Base-by-base conservation (phyloP, 1,140 invertebrate genomes). In the Xylocopa sonorina region DNA sequence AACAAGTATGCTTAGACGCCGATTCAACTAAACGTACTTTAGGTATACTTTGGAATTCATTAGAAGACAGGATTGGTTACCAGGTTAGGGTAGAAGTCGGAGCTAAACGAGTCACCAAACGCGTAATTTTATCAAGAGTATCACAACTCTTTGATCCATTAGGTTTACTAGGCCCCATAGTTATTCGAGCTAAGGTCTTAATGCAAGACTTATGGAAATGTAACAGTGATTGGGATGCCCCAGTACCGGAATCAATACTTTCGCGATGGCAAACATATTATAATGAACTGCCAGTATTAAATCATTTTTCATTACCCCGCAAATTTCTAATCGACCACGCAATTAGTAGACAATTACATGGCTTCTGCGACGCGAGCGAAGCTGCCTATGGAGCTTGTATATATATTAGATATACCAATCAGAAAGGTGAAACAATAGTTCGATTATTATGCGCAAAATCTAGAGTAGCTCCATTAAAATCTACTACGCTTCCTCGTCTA, bases 311-410 rank as follows among this genome's bases (percentile, higher is more conserved):
- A 0, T 21, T 58, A 12, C 68, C 24, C 0, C 34, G 68, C 0
- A 10, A 6, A 4, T n/a, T 21, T 21, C 4, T 21, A 1, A 21
- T 34, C n/a, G 5, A 68, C 2, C 0, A 21, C 0, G 3, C 34
- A 6, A 16, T 5, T 5, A 0, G 0, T 1, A 9, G 46, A 16
- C 0, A 71, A 7, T 3, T 82, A 1, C 76, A 69, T 9, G 64
- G 72, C 0, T 78, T 78, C 9, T 32, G 43, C 21, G 66, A 78
- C 48, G 66, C 76, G 1, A 48, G 75, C 3, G 41, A 71, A 48
- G 72, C 68, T 43, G 81, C 83, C 41, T 83, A 83, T 12, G 57
- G 58, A 0, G 66, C 76, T 0, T 63, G 57, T 1, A 24, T 69
- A 0, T 78, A 78, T 18, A 18, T 53, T 43, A 12, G 48, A 0